Base-by-base conservation (phyloP, 2,888 invertebrate species). In the Ametastegia equiseti region DNA sequence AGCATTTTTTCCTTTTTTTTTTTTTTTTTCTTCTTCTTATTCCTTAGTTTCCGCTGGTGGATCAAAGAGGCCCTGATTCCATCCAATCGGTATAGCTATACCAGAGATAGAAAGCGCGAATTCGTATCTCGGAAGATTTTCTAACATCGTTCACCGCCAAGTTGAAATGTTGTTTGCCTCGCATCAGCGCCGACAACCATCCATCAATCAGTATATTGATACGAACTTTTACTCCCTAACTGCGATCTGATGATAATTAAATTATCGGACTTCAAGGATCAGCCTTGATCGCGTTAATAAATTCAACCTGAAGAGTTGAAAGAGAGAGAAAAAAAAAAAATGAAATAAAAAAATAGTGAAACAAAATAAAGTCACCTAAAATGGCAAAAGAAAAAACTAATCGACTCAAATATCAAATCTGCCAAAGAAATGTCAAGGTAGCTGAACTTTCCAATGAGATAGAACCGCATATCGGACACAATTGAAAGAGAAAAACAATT, bases 401-500 rank as follows among this genome's bases (percentile, higher is more conserved):
- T 45, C 13, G 54, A 71, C 47, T 47, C n/a, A n/a, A n/a, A n/a
- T n/a, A 45, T 15, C 13, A 23, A 27, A 71, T 4, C n/a, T n/a
- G n/a, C n/a, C n/a, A n/a, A 23, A 33, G 54, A 54, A 75, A 50
- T 54, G 75, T 75, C 75, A 75, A 75, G 75, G 54, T 33, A 19
- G 50, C 50, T 50, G 11, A 54, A 45, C 50, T 50, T 54, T 75
- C 36, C 33, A 54, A 54, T 54, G n/a, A 75, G 33, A 75, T 75
- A 75, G 50, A 75, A 73, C n/a, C n/a, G 54, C 50, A 75, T 75
- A 75, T 75, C 78, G 78, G 60, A 42, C 78, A 60, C 78, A 60
- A 78, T 78, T 60, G 63, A 60, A 63, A 78, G 39, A 27, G 42
- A 57, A 78, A 78, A 78, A 78, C 60, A 78, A 78, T 78, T 78